phyloP scores from a whole-genome alignment of 2,113 vertebrate genomes.

The Azemiops feae region DNA sequence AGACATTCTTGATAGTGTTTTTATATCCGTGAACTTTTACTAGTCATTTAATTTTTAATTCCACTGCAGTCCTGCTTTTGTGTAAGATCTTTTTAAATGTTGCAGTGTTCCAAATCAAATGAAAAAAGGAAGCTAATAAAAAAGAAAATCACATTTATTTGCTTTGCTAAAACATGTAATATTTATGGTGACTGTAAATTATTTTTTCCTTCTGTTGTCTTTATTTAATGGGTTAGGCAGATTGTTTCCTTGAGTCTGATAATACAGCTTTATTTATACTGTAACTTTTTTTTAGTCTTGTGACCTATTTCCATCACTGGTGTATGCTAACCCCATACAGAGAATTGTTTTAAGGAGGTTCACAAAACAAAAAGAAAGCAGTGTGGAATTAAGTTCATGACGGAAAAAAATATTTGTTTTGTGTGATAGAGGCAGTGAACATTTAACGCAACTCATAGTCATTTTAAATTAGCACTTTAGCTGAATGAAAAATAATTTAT shows the following conservation, averaged over 20 bases:
- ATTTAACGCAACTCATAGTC: background rate
- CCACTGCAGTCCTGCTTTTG: background rate
- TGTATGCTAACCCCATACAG: background rate
- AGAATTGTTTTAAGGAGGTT: background rate
- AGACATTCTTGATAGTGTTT: slow-evolving; percentile 10
- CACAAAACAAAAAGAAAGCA: background rate
- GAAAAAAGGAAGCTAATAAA: background rate
- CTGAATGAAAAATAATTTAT: background rate
- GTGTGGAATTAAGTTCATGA: background rate
- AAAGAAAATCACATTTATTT: background rate
- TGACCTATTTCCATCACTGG: background rate
- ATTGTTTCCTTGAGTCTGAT: background rate
- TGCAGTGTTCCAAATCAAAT: background rate
- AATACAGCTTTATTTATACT: background rate
- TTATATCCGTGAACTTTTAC: background rate
- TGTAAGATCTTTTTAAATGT: slow-evolving; percentile 14
- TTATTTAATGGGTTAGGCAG: background rate
- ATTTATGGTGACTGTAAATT: background rate
- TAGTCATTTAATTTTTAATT: slow-evolving; percentile 28
- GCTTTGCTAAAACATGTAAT: background rate
- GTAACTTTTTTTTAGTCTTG: background rate
- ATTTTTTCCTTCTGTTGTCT: background rate
- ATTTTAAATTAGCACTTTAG: background rate
- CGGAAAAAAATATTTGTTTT: background rate
- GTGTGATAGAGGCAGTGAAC: background rate